A percentile compares a stretch with the other conserved stretches of the same genome.
Evolutionary conservation across 2,888 invertebrate genomes (phyloP).

Genomic region (Lasioglossum malachurum): DNA sequence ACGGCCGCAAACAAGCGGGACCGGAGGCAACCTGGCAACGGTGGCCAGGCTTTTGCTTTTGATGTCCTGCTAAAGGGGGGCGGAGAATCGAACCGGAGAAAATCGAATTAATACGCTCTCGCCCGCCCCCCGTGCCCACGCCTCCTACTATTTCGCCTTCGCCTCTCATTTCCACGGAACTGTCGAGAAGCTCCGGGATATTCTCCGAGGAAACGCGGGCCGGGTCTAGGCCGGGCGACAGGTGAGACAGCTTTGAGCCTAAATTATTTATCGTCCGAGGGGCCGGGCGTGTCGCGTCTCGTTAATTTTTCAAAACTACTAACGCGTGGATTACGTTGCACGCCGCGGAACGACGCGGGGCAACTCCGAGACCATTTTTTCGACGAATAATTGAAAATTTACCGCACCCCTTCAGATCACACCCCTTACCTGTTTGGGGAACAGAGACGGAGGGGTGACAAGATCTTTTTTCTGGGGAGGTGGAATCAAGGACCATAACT

Average conservation of each 20-base stretch:
- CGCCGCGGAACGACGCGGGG: conserved; percentile 6
- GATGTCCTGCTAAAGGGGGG: conserved; percentile 2
- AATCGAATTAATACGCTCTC: conserved; percentile 48
- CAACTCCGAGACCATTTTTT: background rate
- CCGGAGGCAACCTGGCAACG: background rate
- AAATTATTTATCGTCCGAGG: conserved; percentile 65
- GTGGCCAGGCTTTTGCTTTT: background rate
- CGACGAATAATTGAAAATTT: background rate
- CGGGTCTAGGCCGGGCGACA: conserved; percentile 34
- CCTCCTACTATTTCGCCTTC: background rate
- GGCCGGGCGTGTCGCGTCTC: conserved; percentile 47
- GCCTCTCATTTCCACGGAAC: conserved; percentile 13
- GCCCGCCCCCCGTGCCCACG: background rate
- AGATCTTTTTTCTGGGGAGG: background rate
- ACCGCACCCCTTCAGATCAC: no score
- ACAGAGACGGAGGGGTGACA: background rate
- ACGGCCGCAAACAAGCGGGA: background rate
- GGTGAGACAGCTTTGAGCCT: conserved; percentile 65
- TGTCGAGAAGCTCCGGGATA: conserved; percentile 3
- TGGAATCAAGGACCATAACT: no score
- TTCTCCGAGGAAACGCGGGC: conserved; percentile 33
- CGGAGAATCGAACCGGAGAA: conserved; percentile 28
- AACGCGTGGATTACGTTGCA: conserved; percentile 57
- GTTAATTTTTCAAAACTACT: conserved; percentile 64
- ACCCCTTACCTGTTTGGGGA: background rate